A percentile compares a stretch with the other conserved stretches of the same genome.
phyloP scores from a whole-genome alignment of 1,140 invertebrate genomes.

The Rhagoletis pomonella region DNA sequence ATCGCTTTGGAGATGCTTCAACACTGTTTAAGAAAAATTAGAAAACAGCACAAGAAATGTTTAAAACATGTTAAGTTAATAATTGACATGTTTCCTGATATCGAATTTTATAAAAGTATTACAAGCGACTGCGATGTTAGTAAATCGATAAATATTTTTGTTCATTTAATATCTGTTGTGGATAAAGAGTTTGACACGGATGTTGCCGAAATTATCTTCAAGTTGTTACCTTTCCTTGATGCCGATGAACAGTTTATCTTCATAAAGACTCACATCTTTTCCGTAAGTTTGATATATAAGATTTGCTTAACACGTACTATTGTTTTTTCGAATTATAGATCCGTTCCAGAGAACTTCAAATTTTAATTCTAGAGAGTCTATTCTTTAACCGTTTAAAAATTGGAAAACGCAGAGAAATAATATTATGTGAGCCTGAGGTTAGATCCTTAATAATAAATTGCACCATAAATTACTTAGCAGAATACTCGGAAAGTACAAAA shows the following conservation, averaged over 20 bases:
- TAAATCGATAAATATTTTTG: constrained; percentile 68
- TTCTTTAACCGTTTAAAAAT: constrained; percentile 75
- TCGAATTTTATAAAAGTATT: constrained; percentile 63
- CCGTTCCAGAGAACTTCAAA: not conserved
- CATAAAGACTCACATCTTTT: constrained; percentile 74
- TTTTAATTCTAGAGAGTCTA: constrained; percentile 70
- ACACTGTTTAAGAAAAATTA: constrained; percentile 75
- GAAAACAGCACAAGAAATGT: constrained; percentile 63
- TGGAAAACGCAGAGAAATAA: constrained; percentile 75
- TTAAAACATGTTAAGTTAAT: constrained; percentile 63
- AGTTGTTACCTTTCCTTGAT: constrained; percentile 76
- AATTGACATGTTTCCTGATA: constrained; percentile 66
- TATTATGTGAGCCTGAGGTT: constrained; percentile 75
- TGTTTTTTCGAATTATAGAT: constrained; percentile 57
- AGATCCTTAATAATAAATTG: constrained; percentile 73
- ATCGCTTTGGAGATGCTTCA: constrained; percentile 76
- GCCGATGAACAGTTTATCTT: constrained; percentile 75
- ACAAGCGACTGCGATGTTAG: not conserved
- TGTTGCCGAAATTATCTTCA: constrained; percentile 78
- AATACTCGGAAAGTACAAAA: constrained; percentile 69
- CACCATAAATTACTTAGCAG: constrained; percentile 68
- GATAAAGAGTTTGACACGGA: constrained; percentile 73
- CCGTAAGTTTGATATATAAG: constrained; percentile 69
- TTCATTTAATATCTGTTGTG: constrained; percentile 23
- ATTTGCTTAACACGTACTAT: no score